Evolutionary conservation across 1,140 invertebrate species (phyloP).

Genomic region (Samia ricini): DNA sequence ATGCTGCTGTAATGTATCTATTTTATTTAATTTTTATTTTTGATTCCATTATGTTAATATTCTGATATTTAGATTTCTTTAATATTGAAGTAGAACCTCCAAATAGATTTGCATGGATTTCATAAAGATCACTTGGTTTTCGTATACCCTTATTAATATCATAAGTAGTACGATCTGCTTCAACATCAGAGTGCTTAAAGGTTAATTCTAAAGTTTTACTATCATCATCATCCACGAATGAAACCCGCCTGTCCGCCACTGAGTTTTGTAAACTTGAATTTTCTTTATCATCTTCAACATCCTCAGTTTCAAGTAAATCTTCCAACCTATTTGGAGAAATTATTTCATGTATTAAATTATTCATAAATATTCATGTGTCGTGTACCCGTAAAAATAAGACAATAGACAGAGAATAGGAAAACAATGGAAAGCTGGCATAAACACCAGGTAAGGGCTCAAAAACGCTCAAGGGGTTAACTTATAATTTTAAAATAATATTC

Average conservation of each 20-base stretch:
- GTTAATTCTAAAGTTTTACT: constrained; percentile 56
- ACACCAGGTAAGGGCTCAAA: too few relatives aligned
- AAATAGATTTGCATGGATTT: constrained; percentile 45
- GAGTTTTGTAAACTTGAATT: constrained; percentile 12
- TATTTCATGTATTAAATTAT: neutral
- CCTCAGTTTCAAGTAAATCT: constrained; percentile 45
- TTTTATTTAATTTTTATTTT: constrained; percentile 2
- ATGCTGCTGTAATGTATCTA: constrained; percentile 8
- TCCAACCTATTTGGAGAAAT: constrained; percentile 43
- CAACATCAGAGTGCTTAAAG: constrained; percentile 56
- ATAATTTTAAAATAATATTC: too few relatives aligned
- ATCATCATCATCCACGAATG: constrained; percentile 64
- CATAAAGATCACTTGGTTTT: constrained; percentile 69
- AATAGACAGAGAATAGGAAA: too few relatives aligned
- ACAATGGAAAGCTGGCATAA: too few relatives aligned
- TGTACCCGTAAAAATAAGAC: too few relatives aligned
- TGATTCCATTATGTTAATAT: constrained; percentile 1
- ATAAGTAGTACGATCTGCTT: constrained; percentile 37
- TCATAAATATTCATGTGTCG: too few relatives aligned
- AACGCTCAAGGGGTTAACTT: too few relatives aligned
- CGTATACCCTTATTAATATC: constrained; percentile 43
- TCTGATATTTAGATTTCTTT: constrained; percentile 57
- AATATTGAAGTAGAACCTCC: constrained; percentile 60
- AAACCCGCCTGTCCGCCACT: constrained; percentile 49
- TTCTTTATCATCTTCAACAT: constrained; percentile 31